A percentile compares a stretch with the other conserved stretches of the same genome.
Evolutionary conservation across 2,888 invertebrate species (phyloP).

Genomic region (Euplagia quadripunctaria): DNA sequence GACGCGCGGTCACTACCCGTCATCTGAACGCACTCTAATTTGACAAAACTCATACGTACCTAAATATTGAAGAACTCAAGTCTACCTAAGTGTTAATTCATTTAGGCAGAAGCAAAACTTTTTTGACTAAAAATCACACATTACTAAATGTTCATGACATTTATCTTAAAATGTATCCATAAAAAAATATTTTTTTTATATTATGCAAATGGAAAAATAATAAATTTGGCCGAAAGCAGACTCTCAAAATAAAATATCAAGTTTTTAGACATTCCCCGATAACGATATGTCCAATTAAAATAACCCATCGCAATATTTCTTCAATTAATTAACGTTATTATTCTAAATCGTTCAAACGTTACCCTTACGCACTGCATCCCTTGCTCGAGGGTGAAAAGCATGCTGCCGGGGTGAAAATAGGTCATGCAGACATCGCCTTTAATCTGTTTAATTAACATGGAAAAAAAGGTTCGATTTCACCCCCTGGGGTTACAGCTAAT

Average conservation of each 20-base stretch:
- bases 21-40: too few relatives aligned
- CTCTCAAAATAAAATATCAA: not conserved
- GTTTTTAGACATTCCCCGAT: slow-evolving; percentile 3
- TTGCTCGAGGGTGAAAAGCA: slow-evolving; percentile 62
- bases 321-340: slow-evolving; percentile 82
- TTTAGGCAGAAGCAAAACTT: too few relatives aligned
- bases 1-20: too few relatives aligned
- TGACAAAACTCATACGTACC: too few relatives aligned
- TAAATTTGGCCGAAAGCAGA: not conserved
- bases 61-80: too few relatives aligned
- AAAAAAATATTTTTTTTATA: not conserved
- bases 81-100: too few relatives aligned
- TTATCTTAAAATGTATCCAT: too few relatives aligned
- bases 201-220: not conserved
- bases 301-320: slow-evolving; percentile 68
- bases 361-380: slow-evolving; percentile 54
- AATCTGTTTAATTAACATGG: slow-evolving; percentile 85
- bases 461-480: slow-evolving; percentile 80
- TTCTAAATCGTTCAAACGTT: slow-evolving; percentile 76
- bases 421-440: slow-evolving; percentile 77
- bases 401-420: slow-evolving; percentile 78
- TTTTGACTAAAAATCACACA: too few relatives aligned
- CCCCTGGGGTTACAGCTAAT: slow-evolving; percentile 70
- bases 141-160: too few relatives aligned
- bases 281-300: slow-evolving; percentile 68